Evolutionary conservation across 2,888 invertebrate species (phyloP).

Genomic region (Diarsia brunnea): DNA sequence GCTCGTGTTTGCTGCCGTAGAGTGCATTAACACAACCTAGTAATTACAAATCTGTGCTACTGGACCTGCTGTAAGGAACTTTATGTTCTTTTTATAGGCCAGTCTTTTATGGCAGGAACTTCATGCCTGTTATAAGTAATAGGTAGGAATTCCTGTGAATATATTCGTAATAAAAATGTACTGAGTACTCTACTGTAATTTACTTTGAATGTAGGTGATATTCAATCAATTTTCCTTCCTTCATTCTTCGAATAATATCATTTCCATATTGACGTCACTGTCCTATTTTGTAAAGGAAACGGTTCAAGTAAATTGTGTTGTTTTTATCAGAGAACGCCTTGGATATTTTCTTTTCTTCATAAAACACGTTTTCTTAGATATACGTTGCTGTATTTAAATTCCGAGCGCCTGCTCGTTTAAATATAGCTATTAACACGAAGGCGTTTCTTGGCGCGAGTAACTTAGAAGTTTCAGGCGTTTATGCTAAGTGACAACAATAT

Average conservation of each 20-base stretch:
- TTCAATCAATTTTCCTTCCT: constrained; percentile 26
- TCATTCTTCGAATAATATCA: constrained; percentile 29
- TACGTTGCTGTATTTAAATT: not conserved
- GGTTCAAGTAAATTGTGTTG: not conserved
- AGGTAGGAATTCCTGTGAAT: not conserved
- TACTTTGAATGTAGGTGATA: constrained; percentile 6
- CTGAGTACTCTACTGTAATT: constrained; percentile 17
- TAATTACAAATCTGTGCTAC: constrained; percentile 46
- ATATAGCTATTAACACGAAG: constrained; percentile 46
- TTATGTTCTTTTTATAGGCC: constrained; percentile 37
- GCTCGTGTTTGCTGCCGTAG: constrained; percentile 28
- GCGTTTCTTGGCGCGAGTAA: constrained; percentile 15
- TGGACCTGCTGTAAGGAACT: constrained; percentile 25
- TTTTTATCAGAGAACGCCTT: not conserved
- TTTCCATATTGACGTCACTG: constrained; percentile 26
- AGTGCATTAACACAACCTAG: constrained; percentile 37
- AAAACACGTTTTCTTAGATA: not conserved
- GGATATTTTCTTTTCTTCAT: not conserved
- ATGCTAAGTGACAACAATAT: constrained; percentile 1
- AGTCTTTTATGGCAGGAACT: constrained; percentile 23
- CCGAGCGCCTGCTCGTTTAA: constrained; percentile 56
- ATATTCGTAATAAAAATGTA: constrained; percentile 15
- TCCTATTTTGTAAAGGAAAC: constrained; percentile 14
- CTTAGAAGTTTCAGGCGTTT: constrained; percentile 51
- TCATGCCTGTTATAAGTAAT: constrained; percentile 4